Conservation (phyloP, 2,797 vertebrate species). For the Thunnus albacares region DNA sequence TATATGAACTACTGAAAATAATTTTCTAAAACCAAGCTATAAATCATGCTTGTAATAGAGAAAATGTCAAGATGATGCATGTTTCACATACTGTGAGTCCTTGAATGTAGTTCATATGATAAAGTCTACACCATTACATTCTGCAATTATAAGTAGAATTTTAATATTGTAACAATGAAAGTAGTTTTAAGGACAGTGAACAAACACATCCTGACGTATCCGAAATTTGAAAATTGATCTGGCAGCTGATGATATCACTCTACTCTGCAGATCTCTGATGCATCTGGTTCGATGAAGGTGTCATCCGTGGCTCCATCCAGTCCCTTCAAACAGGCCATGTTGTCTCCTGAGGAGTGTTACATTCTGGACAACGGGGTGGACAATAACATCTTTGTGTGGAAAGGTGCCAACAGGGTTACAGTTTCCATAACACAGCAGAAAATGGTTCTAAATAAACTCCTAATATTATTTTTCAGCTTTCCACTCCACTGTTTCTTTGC, state of each 20-base stretch:
- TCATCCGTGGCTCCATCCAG: slow-evolving; percentile 77
- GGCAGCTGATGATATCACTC: slow-evolving; percentile 2
- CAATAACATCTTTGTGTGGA: slow-evolving; percentile 88
- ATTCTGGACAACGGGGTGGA: slow-evolving; percentile 87
- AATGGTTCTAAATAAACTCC: background rate
- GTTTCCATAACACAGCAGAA: background rate
- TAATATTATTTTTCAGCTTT: background rate
- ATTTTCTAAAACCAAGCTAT: background rate
- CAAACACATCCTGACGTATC: background rate
- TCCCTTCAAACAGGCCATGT: slow-evolving; percentile 87
- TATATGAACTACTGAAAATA: background rate
- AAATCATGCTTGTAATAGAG: background rate
- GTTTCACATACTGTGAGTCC: background rate
- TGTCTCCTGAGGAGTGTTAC: slow-evolving; percentile 84
- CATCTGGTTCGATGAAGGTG: slow-evolving; percentile 83
- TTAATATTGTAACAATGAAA: background rate
- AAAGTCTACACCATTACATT: background rate
- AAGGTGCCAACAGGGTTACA: slow-evolving; percentile 75
- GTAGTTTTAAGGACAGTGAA: background rate
- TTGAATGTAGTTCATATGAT: background rate
- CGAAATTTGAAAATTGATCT: background rate
- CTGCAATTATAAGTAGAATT: background rate
- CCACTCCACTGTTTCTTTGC: background rate
- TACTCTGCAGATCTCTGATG: slow-evolving; percentile 84
- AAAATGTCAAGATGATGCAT: background rate